These are phyloP conservation scores for Epizoanthus rinbou DNA, from an alignment of 92 coral and sea anemone species.

Conservation along the genomic window DNA sequence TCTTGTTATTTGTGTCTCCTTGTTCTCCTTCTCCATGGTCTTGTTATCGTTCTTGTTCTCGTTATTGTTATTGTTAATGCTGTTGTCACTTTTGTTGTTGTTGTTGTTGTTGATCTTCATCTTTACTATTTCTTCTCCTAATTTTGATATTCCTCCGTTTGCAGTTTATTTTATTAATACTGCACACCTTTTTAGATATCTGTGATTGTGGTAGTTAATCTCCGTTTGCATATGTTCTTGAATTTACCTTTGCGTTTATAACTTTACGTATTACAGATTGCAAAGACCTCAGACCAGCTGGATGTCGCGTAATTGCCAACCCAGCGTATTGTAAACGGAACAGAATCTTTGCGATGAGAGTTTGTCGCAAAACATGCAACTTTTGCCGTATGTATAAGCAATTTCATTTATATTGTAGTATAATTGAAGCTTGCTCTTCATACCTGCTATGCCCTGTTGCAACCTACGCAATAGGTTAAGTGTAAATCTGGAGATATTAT, in stretches of 20 bases:
- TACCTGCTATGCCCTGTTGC: neutral
- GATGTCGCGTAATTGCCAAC: conserved; percentile 27
- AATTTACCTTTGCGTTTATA: neutral
- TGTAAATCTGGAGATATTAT: no score
- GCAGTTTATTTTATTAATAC: no score
- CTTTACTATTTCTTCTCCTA: neutral
- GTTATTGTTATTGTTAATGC: neutral
- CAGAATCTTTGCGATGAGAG: conserved; percentile 30
- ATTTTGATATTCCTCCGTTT: no score
- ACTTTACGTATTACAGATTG: conserved; percentile 20
- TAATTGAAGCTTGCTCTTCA: neutral
- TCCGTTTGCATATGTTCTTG: no score
- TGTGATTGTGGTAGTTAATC: no score
- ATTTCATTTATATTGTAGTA: neutral
- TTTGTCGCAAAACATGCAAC: conserved; percentile 31
- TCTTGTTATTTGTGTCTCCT: neutral
- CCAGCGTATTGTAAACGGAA: conserved; percentile 41
- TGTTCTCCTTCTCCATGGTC: neutral
- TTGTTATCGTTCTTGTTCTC: neutral
- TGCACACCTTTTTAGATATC: neutral
- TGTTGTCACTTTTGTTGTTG: neutral
- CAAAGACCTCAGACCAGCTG: conserved; percentile 39
- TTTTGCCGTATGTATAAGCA: conserved; percentile 24
- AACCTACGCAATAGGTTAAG: no score
- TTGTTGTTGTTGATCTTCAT: neutral